Evolutionary conservation across 1,140 invertebrate genomes (phyloP).

Genomic region (Planococcus citri): DNA sequence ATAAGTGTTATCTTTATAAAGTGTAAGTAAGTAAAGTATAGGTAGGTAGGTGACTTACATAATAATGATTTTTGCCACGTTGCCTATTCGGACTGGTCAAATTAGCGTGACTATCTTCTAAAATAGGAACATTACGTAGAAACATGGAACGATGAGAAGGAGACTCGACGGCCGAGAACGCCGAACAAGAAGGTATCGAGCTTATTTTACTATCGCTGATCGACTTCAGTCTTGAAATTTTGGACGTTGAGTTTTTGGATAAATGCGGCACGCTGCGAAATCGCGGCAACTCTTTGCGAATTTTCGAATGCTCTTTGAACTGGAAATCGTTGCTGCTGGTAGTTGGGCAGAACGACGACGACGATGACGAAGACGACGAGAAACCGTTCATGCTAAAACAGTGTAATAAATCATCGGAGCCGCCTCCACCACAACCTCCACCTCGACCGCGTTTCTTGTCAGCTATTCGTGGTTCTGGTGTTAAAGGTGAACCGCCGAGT

Average conservation of each 20-base stretch:
- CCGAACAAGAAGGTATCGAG: no score
- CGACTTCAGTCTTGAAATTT: conserved; percentile 2
- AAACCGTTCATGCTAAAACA: not conserved
- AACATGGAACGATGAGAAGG: not conserved
- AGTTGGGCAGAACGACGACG: not conserved
- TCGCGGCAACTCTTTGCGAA: not conserved
- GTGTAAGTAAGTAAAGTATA: no score
- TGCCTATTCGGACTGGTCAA: not conserved
- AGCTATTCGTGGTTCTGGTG: not conserved
- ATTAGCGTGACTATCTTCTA: not conserved
- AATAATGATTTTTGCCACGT: conserved; percentile 2
- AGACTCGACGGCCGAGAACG: not conserved
- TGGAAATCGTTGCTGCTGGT: not conserved
- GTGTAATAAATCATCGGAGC: not conserved
- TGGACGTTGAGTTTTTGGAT: not conserved
- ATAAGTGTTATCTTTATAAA: no score
- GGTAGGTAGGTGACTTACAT: no score
- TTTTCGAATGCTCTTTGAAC: not conserved
- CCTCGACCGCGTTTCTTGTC: not conserved
- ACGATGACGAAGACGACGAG: no score
- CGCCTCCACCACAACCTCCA: no score
- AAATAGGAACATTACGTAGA: not conserved
- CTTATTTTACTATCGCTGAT: not conserved
- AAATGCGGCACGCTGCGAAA: not conserved
- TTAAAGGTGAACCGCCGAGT: not conserved